These are phyloP conservation scores for Ceratotherium simum DNA, from an alignment of 2,113 vertebrate species.

Conservation along the genomic window DNA sequence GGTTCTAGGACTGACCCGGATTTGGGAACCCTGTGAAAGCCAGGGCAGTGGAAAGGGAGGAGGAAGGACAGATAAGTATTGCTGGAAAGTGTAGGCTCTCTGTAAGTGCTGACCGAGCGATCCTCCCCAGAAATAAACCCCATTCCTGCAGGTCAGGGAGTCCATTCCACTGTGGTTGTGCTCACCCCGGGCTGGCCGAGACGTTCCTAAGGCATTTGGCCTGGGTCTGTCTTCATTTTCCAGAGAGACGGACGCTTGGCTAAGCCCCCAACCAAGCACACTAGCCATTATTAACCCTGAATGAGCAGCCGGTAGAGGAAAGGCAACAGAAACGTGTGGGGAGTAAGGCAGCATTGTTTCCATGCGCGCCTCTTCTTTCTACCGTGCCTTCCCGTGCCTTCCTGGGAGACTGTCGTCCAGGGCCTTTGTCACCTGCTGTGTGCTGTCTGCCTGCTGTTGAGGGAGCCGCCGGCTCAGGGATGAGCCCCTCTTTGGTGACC, in stretches of 20 bases:
- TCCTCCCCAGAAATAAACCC: not conserved
- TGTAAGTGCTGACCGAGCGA: fast-evolving
- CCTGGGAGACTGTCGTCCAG: not conserved
- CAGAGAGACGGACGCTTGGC: not conserved
- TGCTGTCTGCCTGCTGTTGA: not conserved
- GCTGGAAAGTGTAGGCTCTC: not conserved
- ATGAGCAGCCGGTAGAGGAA: not conserved
- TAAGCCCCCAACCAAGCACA: not conserved
- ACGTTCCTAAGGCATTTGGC: not conserved
- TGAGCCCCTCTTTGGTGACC: not conserved
- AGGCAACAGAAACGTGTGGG: not conserved
- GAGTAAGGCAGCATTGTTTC: not conserved
- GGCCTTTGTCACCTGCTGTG: not conserved
- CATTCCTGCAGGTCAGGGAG: not conserved
- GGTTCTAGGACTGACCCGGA: not conserved
- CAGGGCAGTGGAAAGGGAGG: not conserved
- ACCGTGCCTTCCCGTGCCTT: fast-evolving
- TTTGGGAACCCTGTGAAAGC: not conserved
- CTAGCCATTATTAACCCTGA: not conserved
- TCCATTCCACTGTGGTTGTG: not conserved
- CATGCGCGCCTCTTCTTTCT: not conserved
- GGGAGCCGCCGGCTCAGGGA: not conserved
- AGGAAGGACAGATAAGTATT: not conserved
- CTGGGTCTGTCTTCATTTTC: not conserved
- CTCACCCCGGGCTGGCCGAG: not conserved